phyloP scores from a whole-genome alignment of 2,113 vertebrate genomes.

The Meriones unguiculatus region DNA sequence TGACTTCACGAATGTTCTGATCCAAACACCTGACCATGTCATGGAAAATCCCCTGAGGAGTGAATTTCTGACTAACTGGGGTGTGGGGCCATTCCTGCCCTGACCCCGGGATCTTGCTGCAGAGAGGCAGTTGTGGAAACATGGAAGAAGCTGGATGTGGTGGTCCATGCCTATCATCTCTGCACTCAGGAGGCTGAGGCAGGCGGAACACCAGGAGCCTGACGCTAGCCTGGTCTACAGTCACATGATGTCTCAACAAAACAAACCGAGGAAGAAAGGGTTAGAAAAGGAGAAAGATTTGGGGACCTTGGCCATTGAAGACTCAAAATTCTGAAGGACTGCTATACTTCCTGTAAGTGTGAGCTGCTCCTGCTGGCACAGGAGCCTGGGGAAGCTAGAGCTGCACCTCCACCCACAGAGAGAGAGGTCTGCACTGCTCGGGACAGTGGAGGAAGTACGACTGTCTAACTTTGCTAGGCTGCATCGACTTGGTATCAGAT shows the following conservation, averaged over 20 bases:
- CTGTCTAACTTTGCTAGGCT: too few species aligned
- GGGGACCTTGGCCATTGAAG: not conserved
- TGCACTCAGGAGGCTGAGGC: not conserved
- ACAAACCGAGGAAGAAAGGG: not conserved
- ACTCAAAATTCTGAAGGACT: not conserved
- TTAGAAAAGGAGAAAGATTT: not conserved
- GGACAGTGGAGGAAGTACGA: not conserved
- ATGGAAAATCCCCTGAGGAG: not conserved
- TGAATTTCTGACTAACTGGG: not conserved
- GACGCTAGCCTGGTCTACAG: not conserved
- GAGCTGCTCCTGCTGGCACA: not conserved
- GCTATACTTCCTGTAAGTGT: too few species aligned
- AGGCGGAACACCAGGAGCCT: too few species aligned
- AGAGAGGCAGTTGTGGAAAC: not conserved
- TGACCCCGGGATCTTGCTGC: not conserved
- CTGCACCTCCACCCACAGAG: not conserved
- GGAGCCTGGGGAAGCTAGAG: not conserved
- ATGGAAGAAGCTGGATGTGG: too few species aligned
- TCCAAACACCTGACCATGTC: too few species aligned
- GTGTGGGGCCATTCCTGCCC: fast-evolving
- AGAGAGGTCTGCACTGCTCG: too few species aligned
- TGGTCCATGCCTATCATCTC: not conserved
- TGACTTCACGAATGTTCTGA: not conserved
- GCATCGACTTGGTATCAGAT: fast-evolving
- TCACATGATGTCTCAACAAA: not conserved